Evolutionary conservation across 2,113 vertebrate species (phyloP), one percentile per base, ranked within the genome.

Genomic region (Asarcornis scutulata): DNA sequence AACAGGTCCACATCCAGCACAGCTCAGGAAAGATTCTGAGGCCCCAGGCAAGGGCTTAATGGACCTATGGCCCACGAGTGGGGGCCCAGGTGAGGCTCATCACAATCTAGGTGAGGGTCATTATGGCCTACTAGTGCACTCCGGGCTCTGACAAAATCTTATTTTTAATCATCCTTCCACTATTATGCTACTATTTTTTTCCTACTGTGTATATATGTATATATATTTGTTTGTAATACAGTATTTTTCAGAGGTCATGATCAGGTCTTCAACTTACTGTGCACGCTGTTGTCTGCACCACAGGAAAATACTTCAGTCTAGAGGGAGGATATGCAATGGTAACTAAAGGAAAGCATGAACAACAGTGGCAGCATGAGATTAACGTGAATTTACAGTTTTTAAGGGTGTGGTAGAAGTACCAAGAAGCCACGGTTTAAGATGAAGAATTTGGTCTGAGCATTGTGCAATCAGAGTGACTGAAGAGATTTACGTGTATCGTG

Each of bases 1-100:
- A 76, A 4, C 1, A 26, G 0, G 0, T 0, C 1, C 8, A 14
- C 27, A 27, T 6, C 8, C 18, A 60, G 36, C 18, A 64, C 7
- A 81, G 12, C 68, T 59, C 8, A 34, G 2, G 0, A 2, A 67
- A 72, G 3, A 0, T 0, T 0, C 2, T 3, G 0, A 0, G 0
- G 0, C 9, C 7, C 55, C 63, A 74, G 38, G 26, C 26, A 67
- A 34, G 32, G 44, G 17, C 16, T 77, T 27, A 44, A 52, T 48
- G 15, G 68, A 55, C 59, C 40, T 1, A 0, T 34, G 83, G 58
- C 13, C 50, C 1, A 4, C 3, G 7, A 31, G 50, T 22, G 26
- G 34, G 38, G 17, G 26, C 69, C 27, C 69, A 72, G 69, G 17
- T 72, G 69, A 38, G 34, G 26, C 36, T 16, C 12, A 17, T 40